These are phyloP conservation scores for Rhabdornis inornatus DNA, from an alignment of 2,113 vertebrate genomes.

Conservation along the genomic window DNA sequence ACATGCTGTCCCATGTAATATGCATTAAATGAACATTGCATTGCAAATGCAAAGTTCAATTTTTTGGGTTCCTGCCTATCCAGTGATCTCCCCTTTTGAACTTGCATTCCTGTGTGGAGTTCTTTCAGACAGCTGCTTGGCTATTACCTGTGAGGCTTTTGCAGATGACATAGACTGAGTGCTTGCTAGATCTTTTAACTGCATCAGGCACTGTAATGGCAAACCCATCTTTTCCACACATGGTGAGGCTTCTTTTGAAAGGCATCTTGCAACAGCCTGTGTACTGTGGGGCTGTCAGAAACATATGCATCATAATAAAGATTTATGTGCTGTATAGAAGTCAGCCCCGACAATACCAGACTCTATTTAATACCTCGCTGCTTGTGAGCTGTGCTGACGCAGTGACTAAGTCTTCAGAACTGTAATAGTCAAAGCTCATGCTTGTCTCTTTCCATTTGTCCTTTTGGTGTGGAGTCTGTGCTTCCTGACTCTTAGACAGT, in stretches of 20 bases:
- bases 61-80: background rate
- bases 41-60: background rate
- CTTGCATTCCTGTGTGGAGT: background rate
- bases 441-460: background rate
- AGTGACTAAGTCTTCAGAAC: background rate
- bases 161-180: background rate
- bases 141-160: background rate
- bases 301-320: background rate
- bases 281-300: background rate
- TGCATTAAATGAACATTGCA: background rate
- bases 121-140: background rate
- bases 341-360: background rate
- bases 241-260: background rate
- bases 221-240: background rate
- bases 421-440: background rate
- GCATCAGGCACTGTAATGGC: background rate
- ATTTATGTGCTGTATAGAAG: background rate
- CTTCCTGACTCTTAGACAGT: background rate
- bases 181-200: background rate
- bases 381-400: background rate
- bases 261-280: background rate
- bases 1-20: accelerated
- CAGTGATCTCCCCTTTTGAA: background rate
- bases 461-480: background rate
- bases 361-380: background rate